These are phyloP conservation scores for Volucella inanis DNA, from an alignment of 2,888 invertebrate species.

Conservation along the genomic window DNA sequence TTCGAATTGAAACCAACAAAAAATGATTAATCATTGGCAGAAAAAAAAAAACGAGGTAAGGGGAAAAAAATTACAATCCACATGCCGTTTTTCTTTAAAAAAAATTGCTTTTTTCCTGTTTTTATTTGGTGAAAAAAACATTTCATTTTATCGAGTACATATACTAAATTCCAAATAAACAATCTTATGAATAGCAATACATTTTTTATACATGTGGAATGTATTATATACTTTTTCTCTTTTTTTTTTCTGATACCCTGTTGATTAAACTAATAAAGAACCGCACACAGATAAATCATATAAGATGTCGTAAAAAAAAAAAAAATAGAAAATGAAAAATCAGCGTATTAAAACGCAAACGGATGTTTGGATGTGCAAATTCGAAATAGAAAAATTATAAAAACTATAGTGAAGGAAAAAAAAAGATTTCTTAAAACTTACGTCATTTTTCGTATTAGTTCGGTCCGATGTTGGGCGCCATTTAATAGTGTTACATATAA, in stretches of 20 bases:
- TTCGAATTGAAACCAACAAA: slow-evolving; percentile 25
- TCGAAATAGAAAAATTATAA: slow-evolving; percentile 18
- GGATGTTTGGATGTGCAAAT: slow-evolving; percentile 34
- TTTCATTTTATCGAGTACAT: slow-evolving; percentile 49
- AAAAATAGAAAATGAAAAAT: slow-evolving; percentile 20
- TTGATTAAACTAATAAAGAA: slow-evolving; percentile 57
- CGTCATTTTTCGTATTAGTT: slow-evolving; percentile 39
- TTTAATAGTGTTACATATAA: slow-evolving; percentile 16
- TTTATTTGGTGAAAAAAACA: slow-evolving; percentile 35
- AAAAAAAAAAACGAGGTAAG: not conserved
- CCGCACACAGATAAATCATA: slow-evolving; percentile 61
- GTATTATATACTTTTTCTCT: slow-evolving; percentile 11
- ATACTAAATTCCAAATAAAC: slow-evolving; percentile 70
- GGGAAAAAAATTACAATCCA: slow-evolving; percentile 47
- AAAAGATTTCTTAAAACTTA: slow-evolving; percentile 34
- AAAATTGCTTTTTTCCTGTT: slow-evolving; percentile 13
- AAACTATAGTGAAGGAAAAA: not conserved
- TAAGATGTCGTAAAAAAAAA: slow-evolving; percentile 30
- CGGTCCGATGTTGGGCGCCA: slow-evolving; percentile 45
- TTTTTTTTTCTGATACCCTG: not conserved
- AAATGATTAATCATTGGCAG: slow-evolving; percentile 56
- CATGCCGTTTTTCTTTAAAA: slow-evolving; percentile 44
- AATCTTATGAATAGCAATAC: slow-evolving; percentile 61
- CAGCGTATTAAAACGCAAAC: slow-evolving; percentile 41
- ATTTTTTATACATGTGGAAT: slow-evolving; percentile 44